Percentiles rank a stretch among this genome's conserved stretches.
Evolutionary conservation across 2,113 vertebrate genomes (phyloP).

Genomic region (Eonycteris spelaea): DNA sequence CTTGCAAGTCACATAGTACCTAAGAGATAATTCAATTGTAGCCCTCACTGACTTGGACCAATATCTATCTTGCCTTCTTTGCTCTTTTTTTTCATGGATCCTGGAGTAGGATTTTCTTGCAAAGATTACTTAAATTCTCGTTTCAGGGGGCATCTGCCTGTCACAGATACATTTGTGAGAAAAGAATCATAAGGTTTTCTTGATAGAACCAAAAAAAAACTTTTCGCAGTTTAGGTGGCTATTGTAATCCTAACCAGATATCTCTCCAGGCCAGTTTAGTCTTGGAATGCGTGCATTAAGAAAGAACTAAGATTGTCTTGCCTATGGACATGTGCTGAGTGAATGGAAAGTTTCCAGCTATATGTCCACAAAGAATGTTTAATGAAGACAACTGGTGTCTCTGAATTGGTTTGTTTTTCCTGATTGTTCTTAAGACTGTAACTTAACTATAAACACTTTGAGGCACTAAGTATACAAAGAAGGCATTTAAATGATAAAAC

Average conservation of each 20-base stretch:
- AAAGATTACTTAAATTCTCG: neutral
- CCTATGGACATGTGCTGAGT: constrained; percentile 7
- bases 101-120: neutral
- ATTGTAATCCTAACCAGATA: neutral
- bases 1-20: neutral
- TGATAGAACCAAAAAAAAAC: neutral
- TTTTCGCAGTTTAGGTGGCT: constrained; percentile 25
- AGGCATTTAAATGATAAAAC: constrained; percentile 3
- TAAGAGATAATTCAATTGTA: neutral
- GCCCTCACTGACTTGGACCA: neutral
- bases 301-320: neutral
- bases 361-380: constrained; percentile 37
- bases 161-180: constrained; percentile 14
- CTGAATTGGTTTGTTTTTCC: constrained; percentile 30
- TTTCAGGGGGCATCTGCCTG: constrained; percentile 8
- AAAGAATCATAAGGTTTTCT: neutral
- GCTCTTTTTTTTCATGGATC: neutral
- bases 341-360: constrained; percentile 38
- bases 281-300: neutral
- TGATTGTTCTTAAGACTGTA: constrained; percentile 27
- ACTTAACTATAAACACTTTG: constrained; percentile 12
- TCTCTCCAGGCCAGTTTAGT: constrained; percentile 49
- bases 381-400: constrained; percentile 3
- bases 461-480: neutral
- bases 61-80: neutral